Percentiles rank a stretch among this genome's conserved stretches.
phyloP scores from a whole-genome alignment of 2,797 vertebrate species.

The Ctenochaetus hawaiiensis region DNA sequence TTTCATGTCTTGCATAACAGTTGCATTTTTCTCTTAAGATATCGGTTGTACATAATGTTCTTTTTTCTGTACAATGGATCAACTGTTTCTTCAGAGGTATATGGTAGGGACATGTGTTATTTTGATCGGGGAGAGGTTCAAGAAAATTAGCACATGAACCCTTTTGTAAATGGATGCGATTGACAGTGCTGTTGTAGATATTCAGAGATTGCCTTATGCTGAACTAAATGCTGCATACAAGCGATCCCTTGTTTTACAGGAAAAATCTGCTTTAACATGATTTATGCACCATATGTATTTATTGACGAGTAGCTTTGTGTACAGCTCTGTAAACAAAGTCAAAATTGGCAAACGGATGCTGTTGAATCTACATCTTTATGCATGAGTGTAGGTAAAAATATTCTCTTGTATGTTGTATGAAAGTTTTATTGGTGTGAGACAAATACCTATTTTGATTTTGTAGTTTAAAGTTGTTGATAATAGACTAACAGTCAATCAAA shows the following conservation, averaged over 20 bases:
- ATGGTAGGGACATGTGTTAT: not conserved
- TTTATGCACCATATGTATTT: slow-evolving; percentile 5
- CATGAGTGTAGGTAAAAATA: not conserved
- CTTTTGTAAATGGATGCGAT: slow-evolving; percentile 19
- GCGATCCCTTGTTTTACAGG: not conserved
- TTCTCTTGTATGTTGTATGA: not conserved
- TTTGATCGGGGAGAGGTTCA: slow-evolving; percentile 40
- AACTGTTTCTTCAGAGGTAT: slow-evolving; percentile 39
- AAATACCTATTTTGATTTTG: slow-evolving; percentile 9
- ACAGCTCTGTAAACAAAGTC: not conserved
- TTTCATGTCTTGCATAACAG: slow-evolving; percentile 77
- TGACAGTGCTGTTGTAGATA: slow-evolving; percentile 5
- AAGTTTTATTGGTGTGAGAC: slow-evolving; percentile 20
- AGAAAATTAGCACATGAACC: slow-evolving; percentile 49
- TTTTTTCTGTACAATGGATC: slow-evolving; percentile 50
- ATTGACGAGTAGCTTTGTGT: slow-evolving; percentile 15
- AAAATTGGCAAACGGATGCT: slow-evolving; percentile 12
- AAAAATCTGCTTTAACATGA: not conserved
- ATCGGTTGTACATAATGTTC: slow-evolving; percentile 52
- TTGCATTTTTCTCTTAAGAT: slow-evolving; percentile 65
- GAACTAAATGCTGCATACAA: not conserved
- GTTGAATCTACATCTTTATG: slow-evolving; percentile 20
- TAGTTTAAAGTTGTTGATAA: slow-evolving; percentile 3
- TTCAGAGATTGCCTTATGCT: not conserved
- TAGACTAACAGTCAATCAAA: not conserved